Conservation (phyloP, 64 coral and sea anemone genomes). For the Actinia tenebrosa region DNA sequence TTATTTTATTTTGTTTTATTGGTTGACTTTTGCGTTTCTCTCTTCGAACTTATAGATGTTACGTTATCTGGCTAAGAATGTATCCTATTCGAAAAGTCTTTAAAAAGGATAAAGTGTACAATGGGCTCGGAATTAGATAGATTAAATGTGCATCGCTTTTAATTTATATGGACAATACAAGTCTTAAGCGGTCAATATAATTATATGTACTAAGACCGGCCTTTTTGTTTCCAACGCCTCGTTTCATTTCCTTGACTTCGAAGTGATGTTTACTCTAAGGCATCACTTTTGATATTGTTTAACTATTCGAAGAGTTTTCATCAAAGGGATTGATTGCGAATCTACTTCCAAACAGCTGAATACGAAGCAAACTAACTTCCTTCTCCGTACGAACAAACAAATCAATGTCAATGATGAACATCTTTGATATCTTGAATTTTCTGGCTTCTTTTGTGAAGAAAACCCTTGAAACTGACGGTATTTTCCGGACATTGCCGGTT, state of each 20-base stretch:
- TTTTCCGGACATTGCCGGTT: background rate
- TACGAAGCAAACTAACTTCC: background rate
- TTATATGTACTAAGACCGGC: background rate
- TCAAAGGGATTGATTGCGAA: background rate
- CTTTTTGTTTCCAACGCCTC: background rate
- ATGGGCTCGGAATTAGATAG: background rate
- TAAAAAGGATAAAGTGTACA: background rate
- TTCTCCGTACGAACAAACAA: background rate
- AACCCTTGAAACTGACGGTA: background rate
- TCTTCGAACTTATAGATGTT: too few species aligned
- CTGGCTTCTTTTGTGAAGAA: background rate
- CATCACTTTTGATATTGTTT: slow-evolving; percentile 10
- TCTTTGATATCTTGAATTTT: background rate
- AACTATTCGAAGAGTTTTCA: background rate
- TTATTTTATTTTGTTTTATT: too few species aligned
- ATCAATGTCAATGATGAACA: background rate
- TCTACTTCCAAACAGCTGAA: background rate
- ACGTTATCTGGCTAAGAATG: too few species aligned
- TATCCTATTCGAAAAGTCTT: background rate
- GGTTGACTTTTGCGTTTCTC: too few species aligned
- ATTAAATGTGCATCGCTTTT: background rate
- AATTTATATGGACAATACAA: background rate
- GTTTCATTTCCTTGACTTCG: background rate
- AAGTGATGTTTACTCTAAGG: background rate
- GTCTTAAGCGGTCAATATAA: background rate